Evolutionary conservation across 2,113 vertebrate species (phyloP).

Genomic region (Crypturellus undulatus): DNA sequence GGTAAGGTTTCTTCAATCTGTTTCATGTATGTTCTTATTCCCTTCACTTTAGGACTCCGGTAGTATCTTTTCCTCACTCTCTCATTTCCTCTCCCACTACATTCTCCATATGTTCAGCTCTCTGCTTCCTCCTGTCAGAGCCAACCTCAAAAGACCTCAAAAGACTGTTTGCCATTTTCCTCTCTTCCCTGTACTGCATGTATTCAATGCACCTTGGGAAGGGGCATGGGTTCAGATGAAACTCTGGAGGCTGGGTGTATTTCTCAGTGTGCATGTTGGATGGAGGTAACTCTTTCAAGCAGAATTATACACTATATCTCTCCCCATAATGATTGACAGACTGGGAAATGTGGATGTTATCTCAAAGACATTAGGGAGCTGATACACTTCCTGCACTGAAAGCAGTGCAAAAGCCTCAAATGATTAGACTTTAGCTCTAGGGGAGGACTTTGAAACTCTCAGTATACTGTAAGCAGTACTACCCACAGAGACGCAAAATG

Average conservation of each 20-base stretch:
- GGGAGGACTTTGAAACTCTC: background rate
- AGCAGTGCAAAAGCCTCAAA: background rate
- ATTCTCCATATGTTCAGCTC: rapidly evolving
- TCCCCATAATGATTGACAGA: background rate
- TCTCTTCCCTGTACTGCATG: background rate
- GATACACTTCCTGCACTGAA: background rate
- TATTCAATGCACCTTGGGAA: rapidly evolving
- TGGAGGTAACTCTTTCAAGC: background rate
- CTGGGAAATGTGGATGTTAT: background rate
- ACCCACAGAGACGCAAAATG: background rate
- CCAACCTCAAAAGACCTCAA: rapidly evolving
- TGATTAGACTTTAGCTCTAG: background rate
- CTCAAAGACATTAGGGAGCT: background rate
- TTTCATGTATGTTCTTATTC: background rate
- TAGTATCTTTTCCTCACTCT: background rate
- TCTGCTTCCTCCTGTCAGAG: background rate
- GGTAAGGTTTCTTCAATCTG: background rate
- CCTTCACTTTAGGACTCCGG: background rate
- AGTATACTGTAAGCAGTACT: background rate
- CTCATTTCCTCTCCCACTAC: background rate
- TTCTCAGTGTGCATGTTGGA: background rate
- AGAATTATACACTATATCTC: background rate
- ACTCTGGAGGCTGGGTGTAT: background rate
- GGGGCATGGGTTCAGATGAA: background rate
- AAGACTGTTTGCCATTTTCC: background rate